Evolutionary conservation across 2,797 vertebrate species (phyloP).

Genomic region (Cetoscarus ocellatus): DNA sequence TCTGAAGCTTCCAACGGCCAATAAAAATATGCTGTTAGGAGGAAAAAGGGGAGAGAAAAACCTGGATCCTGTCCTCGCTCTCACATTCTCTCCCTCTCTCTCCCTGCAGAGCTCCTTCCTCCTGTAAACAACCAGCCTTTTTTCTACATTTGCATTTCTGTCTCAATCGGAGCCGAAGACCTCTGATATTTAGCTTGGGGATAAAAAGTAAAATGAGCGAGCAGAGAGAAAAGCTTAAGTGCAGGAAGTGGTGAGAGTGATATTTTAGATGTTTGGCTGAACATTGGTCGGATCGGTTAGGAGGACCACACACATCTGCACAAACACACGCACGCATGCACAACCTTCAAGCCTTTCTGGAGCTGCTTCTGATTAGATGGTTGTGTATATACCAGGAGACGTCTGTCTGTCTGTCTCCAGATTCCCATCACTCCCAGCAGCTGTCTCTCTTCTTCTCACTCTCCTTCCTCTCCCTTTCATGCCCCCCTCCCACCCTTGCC

Average conservation of each 20-base stretch:
- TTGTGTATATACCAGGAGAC: constrained; percentile 63
- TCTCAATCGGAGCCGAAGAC: constrained; percentile 19
- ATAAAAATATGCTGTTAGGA: constrained; percentile 23
- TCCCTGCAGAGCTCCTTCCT: constrained; percentile 8
- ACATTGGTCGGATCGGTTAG: constrained; percentile 55
- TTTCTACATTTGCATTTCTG: constrained; percentile 14
- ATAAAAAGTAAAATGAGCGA: constrained; percentile 14
- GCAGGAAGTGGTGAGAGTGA: constrained; percentile 62
- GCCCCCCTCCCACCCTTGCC: constrained; percentile 20
- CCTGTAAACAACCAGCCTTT: constrained; percentile 25
- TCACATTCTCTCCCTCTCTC: not conserved
- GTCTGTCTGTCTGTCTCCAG: constrained; percentile 58
- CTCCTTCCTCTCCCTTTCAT: constrained; percentile 39
- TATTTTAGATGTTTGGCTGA: constrained; percentile 70
- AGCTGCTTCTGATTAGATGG: constrained; percentile 66
- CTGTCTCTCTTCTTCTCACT: constrained; percentile 53
- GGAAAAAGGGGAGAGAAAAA: constrained; percentile 1
- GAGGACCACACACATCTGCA: constrained; percentile 65
- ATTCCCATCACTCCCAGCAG: constrained; percentile 42
- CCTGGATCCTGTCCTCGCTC: not conserved
- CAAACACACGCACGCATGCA: constrained; percentile 40
- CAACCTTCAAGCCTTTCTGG: constrained; percentile 48
- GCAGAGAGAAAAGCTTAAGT: constrained; percentile 23
- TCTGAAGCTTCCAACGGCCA: constrained; percentile 24
- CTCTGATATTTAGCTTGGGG: constrained; percentile 19